Percentiles rank a stretch among this genome's conserved stretches.
These are phyloP conservation scores for Porites australiensis DNA, from an alignment of 64 coral and sea anemone species.

Conservation along the genomic window DNA sequence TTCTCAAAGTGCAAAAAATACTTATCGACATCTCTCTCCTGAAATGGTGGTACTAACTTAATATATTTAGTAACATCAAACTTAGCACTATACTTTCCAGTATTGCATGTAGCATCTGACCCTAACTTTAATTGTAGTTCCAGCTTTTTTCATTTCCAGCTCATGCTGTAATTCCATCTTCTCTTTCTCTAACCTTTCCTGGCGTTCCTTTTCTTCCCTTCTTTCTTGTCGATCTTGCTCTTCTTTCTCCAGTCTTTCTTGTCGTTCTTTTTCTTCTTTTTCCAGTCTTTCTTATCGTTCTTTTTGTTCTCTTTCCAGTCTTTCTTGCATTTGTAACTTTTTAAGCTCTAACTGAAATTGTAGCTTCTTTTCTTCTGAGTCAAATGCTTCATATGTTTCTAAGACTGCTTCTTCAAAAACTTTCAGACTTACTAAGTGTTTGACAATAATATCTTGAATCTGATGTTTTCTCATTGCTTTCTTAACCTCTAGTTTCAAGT, in stretches of 20 bases:
- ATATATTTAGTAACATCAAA: background rate
- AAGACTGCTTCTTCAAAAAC: background rate
- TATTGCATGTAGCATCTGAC: background rate
- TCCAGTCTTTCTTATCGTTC: background rate
- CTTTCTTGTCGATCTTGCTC: background rate
- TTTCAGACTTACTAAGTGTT: background rate
- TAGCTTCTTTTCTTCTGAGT: slow-evolving; percentile 19
- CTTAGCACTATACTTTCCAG: background rate
- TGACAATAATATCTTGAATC: background rate
- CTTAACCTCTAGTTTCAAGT: background rate
- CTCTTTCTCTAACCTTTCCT: background rate
- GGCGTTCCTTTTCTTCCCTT: background rate
- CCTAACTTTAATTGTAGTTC: background rate
- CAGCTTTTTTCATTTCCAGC: background rate
- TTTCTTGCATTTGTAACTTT: too few species aligned
- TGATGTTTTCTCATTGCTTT: slow-evolving; percentile 9
- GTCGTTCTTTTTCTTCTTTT: slow-evolving; percentile 32
- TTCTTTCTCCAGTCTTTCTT: slow-evolving; percentile 28
- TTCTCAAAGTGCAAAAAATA: slow-evolving; percentile 45
- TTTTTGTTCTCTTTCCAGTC: background rate
- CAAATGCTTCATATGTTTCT: slow-evolving; percentile 4
- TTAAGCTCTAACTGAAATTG: too few species aligned
- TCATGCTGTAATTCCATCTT: background rate
- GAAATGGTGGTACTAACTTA: too few species aligned
- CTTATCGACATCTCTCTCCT: background rate